Percentiles rank a stretch among this genome's conserved stretches.
These are phyloP conservation scores for Rambutsinella grinnellia DNA, from an alignment of 2,888 invertebrate species.

Conservation along the genomic window DNA sequence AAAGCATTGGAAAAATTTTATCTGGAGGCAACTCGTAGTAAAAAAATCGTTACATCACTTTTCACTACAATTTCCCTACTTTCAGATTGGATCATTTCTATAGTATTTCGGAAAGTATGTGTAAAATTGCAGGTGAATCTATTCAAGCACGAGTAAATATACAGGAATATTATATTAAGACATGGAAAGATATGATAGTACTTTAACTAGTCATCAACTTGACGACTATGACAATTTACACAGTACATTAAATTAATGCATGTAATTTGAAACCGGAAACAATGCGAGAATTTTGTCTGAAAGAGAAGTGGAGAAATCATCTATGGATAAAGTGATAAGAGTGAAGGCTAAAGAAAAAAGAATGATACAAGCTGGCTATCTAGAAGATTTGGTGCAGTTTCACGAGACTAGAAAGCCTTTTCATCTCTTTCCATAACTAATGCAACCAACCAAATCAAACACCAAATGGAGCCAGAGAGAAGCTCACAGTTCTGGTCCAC, in stretches of 20 bases:
- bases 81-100: too few species aligned
- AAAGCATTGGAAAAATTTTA: neutral
- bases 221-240: too few species aligned
- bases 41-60: slow-evolving; percentile 19
- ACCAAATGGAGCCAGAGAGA: slow-evolving; percentile 58
- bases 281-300: slow-evolving; percentile 48
- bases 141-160: too few species aligned
- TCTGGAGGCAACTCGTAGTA: neutral
- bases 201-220: too few species aligned
- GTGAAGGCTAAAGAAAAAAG: neutral
- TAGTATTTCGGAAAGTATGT: too few species aligned
- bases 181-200: too few species aligned
- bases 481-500: slow-evolving; percentile 57
- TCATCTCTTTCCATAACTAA: slow-evolving; percentile 48
- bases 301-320: neutral
- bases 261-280: too few species aligned
- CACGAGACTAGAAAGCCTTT: slow-evolving; percentile 8
- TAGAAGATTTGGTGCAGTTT: too few species aligned
- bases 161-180: too few species aligned
- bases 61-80: slow-evolving; percentile 34
- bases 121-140: too few species aligned
- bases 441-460: slow-evolving; percentile 55
- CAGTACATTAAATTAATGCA: too few species aligned
- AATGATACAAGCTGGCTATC: neutral
- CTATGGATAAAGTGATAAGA: too few species aligned